Evolutionary conservation across 2,797 vertebrate species (phyloP), one percentile per base, ranked within the genome.

Genomic region (Taeniopygia guttata): DNA sequence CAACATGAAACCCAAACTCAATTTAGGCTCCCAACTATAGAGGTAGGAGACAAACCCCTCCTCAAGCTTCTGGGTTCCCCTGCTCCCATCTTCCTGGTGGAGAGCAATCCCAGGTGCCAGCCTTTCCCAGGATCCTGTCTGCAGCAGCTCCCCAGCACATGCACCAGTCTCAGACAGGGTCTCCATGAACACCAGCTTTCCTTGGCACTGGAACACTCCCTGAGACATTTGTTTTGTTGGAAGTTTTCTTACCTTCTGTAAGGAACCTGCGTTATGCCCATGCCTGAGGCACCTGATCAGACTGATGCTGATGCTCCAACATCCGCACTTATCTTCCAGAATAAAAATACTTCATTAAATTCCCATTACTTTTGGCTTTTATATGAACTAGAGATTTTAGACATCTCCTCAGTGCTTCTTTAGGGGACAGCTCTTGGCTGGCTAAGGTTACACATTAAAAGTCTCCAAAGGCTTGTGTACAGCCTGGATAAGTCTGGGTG

Each of bases 251-350:
- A 30, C 40, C 14, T 80, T 38, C 52, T 72, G 3, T 17, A 30
- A 70, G 49, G 49, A 73, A 34, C 7, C 15, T 21, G 30, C 14
- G 3, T 56, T 70, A 52, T 83, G 72, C 34, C 63, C n/a, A 3
- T 9, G 52, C 62, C 66, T 46, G 58, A 49, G 42, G 45, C 27
- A 26, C 32, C 63, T 25, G 15, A 9, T 46, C 2, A 1, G 43
- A 25, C 1, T 9, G 30, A 36, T 19, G 27, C 67, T 49, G 59
- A 19, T 0, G 0, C 26, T 59, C 89, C 48, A 42, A 51, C 38
- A 64, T 13, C 59, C 76, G 80, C 40, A 45, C n/a, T 69, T 40
- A 60, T 45, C 45, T 84, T 64, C 29, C 21, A 34, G 32, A 79
- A 36, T 51, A 67, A 69, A 63, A 69, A 55, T 6, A 30, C 34